Percentiles rank a stretch among this genome's conserved stretches.
phyloP scores from a whole-genome alignment of 2,797 vertebrate genomes.

The Leontocebus nigricollis region DNA sequence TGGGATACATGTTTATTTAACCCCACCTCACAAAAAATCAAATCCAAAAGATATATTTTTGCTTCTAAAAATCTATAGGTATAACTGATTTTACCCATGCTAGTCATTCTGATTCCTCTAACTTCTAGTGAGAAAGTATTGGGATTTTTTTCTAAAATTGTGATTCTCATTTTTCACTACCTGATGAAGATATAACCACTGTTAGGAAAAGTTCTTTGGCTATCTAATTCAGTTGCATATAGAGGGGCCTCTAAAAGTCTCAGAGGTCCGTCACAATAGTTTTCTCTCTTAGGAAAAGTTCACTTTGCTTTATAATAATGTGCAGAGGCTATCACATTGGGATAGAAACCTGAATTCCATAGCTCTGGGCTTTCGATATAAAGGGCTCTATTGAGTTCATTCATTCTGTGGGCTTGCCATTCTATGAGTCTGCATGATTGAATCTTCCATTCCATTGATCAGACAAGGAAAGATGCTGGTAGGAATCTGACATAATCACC shows the following conservation, averaged over 20 bases:
- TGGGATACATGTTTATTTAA: neutral
- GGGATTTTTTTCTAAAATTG: neutral
- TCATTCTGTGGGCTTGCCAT: neutral
- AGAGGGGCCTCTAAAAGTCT: neutral
- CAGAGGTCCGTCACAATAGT: neutral
- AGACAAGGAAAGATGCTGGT: neutral
- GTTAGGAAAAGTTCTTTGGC: neutral
- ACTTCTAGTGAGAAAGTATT: neutral
- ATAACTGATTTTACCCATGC: neutral
- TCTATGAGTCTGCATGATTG: slow-evolving; percentile 14
- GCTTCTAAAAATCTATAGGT: neutral
- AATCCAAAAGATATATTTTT: neutral
- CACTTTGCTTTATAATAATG: neutral
- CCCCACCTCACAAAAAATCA: neutral
- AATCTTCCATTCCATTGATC: slow-evolving; percentile 47
- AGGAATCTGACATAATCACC: neutral
- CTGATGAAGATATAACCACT: neutral
- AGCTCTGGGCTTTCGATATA: neutral
- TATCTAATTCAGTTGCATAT: neutral
- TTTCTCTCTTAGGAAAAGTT: neutral
- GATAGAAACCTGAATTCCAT: neutral
- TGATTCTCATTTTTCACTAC: neutral
- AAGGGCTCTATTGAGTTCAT: neutral
- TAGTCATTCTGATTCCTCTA: neutral
- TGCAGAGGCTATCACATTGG: neutral